Conservation (phyloP, 2,888 invertebrate genomes). For the Rotaria sp. region DNA sequence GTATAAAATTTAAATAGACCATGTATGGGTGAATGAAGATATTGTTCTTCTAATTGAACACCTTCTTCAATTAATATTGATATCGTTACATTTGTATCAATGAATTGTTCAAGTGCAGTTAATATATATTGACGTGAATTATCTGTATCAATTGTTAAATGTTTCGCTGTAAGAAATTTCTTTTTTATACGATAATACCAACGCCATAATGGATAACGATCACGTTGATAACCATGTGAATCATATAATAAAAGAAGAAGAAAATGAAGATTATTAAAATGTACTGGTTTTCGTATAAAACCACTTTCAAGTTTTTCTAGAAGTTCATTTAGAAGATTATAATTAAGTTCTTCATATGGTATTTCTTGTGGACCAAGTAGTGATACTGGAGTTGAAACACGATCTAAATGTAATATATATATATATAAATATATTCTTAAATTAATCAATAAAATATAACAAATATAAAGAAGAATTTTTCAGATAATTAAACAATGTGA, state of each 20-base stretch:
- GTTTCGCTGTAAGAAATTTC: neutral
- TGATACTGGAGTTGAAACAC: neutral
- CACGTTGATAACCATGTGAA: neutral
- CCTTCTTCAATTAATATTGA: neutral
- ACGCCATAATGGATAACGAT: slow-evolving; percentile 19
- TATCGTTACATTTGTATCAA: neutral
- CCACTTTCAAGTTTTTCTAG: neutral
- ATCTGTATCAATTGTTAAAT: neutral
- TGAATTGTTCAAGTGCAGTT: neutral
- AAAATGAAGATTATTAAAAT: slow-evolving; percentile 25
- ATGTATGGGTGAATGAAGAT: neutral
- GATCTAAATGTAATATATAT: neutral
- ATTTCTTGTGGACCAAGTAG: neutral
- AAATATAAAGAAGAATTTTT: neutral
- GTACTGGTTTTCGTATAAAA: neutral
- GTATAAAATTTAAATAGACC: slow-evolving; percentile 23
- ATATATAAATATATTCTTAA: neutral
- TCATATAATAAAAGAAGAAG: neutral
- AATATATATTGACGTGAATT: neutral
- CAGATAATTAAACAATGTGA: neutral
- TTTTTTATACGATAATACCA: slow-evolving; percentile 2
- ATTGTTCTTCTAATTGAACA: neutral
- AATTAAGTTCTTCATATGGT: neutral
- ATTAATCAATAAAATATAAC: neutral
- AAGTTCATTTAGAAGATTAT: neutral